phyloP scores from a whole-genome alignment of 2,113 vertebrate genomes.

The Forbesichthys agassizii region DNA sequence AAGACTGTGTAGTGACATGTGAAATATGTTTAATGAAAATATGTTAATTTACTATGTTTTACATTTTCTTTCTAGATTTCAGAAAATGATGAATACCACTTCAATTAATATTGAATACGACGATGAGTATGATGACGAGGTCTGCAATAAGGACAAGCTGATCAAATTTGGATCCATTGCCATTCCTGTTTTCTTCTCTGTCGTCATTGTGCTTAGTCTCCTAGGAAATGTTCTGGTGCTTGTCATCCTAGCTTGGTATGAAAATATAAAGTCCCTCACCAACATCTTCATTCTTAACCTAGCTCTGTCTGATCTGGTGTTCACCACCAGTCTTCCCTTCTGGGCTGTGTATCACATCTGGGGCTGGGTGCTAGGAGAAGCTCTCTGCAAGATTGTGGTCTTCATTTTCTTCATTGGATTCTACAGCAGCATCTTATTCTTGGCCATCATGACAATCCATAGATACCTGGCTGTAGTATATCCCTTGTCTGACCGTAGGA shows the following conservation, averaged over 20 bases:
- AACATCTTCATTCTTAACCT: constrained; percentile 91
- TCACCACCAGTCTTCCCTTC: constrained; percentile 84
- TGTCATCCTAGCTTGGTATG: constrained; percentile 82
- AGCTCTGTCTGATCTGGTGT: constrained; percentile 85
- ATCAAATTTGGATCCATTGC: constrained; percentile 61
- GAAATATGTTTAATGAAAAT: too few relatives aligned
- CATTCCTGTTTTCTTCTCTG: constrained; percentile 74
- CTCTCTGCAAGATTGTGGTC: constrained; percentile 80
- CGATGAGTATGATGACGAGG: background rate
- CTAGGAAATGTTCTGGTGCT: constrained; percentile 85
- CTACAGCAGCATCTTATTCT: constrained; percentile 86
- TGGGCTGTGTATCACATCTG: constrained; percentile 75
- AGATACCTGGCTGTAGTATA: constrained; percentile 83
- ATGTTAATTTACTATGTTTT: background rate
- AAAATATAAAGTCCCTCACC: constrained; percentile 84
- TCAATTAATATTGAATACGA: background rate
- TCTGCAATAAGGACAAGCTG: constrained; percentile 72
- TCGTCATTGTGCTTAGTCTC: constrained; percentile 82
- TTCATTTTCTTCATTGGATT: constrained; percentile 85
- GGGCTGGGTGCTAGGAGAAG: constrained; percentile 81
- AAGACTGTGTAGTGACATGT: too few relatives aligned
- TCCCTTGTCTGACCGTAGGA: constrained; percentile 71
- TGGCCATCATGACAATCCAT: constrained; percentile 86
- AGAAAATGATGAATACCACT: constrained; percentile 25
- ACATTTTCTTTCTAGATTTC: constrained; percentile 11